A percentile compares a stretch with the other conserved stretches of the same genome.
phyloP scores from a whole-genome alignment of 2,797 vertebrate species.

The Eidolon dupreanum region DNA sequence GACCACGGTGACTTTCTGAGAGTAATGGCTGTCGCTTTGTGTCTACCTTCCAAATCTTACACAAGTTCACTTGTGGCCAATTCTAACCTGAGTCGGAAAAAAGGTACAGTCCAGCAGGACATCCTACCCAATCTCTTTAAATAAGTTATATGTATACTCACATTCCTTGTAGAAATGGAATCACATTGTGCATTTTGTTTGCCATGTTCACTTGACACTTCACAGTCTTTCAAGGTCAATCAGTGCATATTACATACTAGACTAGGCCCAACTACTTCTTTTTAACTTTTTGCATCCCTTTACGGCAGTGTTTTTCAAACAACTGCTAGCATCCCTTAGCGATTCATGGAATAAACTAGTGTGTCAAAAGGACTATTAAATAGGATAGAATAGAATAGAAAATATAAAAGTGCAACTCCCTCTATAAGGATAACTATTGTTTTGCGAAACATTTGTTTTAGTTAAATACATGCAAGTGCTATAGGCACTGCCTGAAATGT shows the following conservation, averaged over 20 bases:
- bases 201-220: not conserved
- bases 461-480: not conserved
- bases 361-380: not conserved
- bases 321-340: not conserved
- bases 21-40: not conserved
- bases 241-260: not conserved
- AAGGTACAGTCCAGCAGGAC: not conserved
- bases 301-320: not conserved
- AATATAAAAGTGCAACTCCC: not conserved
- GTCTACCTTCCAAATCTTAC: not conserved
- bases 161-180: not conserved
- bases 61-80: not conserved
- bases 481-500: not conserved
- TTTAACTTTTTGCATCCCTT: not conserved
- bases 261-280: not conserved
- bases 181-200: not conserved
- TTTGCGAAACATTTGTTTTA: not conserved
- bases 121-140: not conserved
- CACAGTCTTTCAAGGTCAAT: not conserved
- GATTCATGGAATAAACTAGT: not conserved
- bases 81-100: not conserved
- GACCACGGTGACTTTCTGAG: not conserved
- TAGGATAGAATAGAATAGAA: not conserved
- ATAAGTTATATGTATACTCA: too few relatives aligned
- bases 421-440: not conserved